Evolutionary conservation across 2,888 invertebrate species (phyloP).

Genomic region (Eupsilia transversa): DNA sequence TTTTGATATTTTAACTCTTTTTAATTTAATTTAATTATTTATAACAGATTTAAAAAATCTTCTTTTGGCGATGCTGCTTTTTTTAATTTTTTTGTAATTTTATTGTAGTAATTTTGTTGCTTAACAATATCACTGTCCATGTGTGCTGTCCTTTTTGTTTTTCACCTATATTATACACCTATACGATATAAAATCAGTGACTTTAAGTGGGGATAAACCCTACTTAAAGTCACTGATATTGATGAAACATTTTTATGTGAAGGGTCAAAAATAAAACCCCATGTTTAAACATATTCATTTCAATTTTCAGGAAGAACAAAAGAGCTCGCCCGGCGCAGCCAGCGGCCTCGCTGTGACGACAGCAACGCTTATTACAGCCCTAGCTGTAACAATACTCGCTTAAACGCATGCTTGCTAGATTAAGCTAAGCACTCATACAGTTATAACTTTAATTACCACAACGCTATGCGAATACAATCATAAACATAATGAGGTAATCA

Average conservation of each 20-base stretch:
- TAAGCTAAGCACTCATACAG: slow-evolving; percentile 20
- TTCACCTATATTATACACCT: no score
- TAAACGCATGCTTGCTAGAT: slow-evolving; percentile 46
- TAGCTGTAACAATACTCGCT: slow-evolving; percentile 52
- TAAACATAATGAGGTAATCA: slow-evolving; percentile 15
- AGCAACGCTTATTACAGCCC: slow-evolving; percentile 63
- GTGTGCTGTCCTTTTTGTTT: not conserved
- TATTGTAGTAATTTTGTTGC: not conserved
- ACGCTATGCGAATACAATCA: slow-evolving; percentile 37
- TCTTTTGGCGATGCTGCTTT: not conserved
- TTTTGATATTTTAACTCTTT: not conserved
- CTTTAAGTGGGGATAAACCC: not conserved
- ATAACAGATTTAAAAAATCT: not conserved
- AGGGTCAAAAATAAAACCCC: not conserved
- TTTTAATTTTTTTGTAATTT: not conserved
- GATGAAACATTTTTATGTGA: slow-evolving; percentile 17
- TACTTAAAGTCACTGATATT: not conserved
- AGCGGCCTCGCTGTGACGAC: slow-evolving; percentile 63
- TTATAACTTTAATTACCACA: slow-evolving; percentile 32
- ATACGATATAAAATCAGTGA: no score
- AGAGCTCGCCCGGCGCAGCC: slow-evolving; percentile 48
- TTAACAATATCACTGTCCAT: not conserved
- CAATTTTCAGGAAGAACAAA: slow-evolving; percentile 56
- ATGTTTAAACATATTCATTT: not conserved
- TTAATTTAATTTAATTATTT: not conserved